These are phyloP conservation scores for Exocentrus adspersus DNA, from an alignment of 2,888 invertebrate genomes.

Conservation along the genomic window DNA sequence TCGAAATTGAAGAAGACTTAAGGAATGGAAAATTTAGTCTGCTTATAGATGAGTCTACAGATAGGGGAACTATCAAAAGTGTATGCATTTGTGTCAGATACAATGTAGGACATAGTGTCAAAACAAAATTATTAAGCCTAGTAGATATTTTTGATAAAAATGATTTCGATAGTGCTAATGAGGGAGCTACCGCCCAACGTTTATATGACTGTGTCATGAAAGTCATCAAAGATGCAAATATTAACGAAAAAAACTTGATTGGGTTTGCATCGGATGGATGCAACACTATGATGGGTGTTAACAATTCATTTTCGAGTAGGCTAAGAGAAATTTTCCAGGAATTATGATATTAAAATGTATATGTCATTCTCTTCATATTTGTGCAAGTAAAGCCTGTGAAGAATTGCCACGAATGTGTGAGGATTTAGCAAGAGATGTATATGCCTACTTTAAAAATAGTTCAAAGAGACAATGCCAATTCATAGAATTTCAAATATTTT, in stretches of 20 bases:
- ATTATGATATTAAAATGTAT: constrained; percentile 53
- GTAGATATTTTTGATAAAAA: no score
- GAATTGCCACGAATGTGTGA: constrained; percentile 51
- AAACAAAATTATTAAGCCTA: no score
- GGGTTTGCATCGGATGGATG: constrained; percentile 56
- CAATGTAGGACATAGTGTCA: background rate
- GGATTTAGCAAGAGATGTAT: constrained; percentile 50
- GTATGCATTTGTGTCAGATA: background rate
- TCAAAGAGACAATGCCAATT: constrained; percentile 30
- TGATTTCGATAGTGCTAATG: no score
- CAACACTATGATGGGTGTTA: constrained; percentile 54
- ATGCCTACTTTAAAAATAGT: constrained; percentile 44
- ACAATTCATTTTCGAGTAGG: constrained; percentile 51
- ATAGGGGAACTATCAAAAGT: background rate
- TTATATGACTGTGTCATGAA: no score
- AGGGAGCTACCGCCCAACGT: no score
- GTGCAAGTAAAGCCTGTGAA: constrained; percentile 52
- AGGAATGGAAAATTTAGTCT: background rate
- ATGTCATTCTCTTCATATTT: constrained; percentile 55
- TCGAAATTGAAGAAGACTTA: background rate
- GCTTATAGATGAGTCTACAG: background rate
- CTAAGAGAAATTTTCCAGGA: constrained; percentile 48
- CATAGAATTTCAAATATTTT: constrained; percentile 36
- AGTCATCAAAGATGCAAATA: constrained; percentile 18
- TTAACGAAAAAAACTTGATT: constrained; percentile 51